Conservation (phyloP, 2,113 vertebrate species). For the Mixornis gularis region DNA sequence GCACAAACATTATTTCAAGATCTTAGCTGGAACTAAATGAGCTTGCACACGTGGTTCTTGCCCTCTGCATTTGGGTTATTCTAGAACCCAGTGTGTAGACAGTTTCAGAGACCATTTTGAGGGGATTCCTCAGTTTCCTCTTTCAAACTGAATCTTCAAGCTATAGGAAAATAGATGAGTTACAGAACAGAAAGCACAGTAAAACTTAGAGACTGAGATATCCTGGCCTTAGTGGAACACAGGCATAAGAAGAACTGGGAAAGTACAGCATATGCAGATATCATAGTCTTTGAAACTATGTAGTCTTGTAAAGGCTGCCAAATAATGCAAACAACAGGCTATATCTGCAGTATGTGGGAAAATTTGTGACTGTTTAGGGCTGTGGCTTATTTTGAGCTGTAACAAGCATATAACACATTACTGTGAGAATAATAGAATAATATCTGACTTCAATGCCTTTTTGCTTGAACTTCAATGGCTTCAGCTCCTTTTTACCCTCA, state of each 20-base stretch:
- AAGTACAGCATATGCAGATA: not conserved
- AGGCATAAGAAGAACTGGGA: not conserved
- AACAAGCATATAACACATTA: not conserved
- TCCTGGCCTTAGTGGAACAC: not conserved
- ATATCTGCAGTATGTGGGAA: not conserved
- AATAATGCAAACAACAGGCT: not conserved
- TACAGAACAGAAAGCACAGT: not conserved
- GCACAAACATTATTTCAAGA: not conserved
- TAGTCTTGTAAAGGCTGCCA: not conserved
- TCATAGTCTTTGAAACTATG: not conserved
- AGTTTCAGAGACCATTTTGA: not conserved
- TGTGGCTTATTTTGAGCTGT: not conserved
- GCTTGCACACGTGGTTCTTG: not conserved
- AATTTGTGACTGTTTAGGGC: not conserved
- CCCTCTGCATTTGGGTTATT: not conserved
- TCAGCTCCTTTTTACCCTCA: not conserved
- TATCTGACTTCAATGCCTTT: not conserved
- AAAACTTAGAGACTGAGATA: not conserved
- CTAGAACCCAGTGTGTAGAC: not conserved
- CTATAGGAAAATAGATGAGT: not conserved
- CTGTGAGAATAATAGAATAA: not conserved
- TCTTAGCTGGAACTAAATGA: not conserved
- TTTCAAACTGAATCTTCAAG: not conserved
- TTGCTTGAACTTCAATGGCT: not conserved
- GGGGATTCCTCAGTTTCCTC: not conserved